Evolutionary conservation across 2,113 vertebrate genomes (phyloP).

Genomic region (Struthidea cinerea): DNA sequence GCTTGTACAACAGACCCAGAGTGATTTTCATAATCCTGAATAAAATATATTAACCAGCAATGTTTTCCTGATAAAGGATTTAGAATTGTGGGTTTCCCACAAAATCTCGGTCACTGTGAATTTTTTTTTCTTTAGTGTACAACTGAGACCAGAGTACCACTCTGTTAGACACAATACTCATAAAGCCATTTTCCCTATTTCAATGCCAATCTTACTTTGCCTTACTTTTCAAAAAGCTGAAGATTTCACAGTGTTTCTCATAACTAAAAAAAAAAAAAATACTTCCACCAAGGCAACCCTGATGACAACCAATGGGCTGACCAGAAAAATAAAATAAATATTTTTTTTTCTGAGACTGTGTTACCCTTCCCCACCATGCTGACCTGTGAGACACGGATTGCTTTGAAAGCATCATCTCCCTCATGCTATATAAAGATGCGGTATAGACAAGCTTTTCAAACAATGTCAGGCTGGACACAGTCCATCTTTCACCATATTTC

Average conservation of each 20-base stretch:
- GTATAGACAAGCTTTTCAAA: constrained; percentile 10
- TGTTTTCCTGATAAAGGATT: background rate
- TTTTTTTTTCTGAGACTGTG: background rate
- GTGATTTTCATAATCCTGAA: background rate
- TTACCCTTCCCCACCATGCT: background rate
- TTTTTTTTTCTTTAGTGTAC: background rate
- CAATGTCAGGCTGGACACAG: background rate
- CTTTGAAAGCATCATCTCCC: background rate
- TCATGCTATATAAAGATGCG: background rate
- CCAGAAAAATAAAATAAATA: background rate
- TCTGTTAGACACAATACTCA: background rate
- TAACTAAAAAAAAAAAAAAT: background rate
- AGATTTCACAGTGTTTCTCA: background rate
- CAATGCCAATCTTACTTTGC: background rate
- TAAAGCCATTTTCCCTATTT: background rate
- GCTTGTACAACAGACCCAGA: background rate
- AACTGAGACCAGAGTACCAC: background rate
- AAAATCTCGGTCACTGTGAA: background rate
- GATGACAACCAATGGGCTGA: background rate
- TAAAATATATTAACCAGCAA: background rate
- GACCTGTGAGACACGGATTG: background rate
- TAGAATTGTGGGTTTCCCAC: background rate
- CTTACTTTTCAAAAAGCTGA: background rate
- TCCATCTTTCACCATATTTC: constrained; percentile 5
- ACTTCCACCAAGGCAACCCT: background rate